Evolutionary conservation across 2,113 vertebrate species (phyloP).

Genomic region (Brachionichthys hirsutus): DNA sequence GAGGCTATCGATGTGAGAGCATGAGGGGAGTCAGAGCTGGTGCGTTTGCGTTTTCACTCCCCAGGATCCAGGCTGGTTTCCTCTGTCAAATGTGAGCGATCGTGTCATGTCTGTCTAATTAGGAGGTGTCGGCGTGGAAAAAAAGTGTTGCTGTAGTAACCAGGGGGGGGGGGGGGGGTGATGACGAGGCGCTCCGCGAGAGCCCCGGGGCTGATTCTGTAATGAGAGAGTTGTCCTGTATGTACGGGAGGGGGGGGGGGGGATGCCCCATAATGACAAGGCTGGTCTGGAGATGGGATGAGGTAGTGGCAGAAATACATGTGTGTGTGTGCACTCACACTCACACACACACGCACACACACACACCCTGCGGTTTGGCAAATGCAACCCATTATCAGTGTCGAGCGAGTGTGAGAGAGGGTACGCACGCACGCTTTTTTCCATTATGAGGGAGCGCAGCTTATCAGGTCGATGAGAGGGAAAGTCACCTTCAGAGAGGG

Average conservation of each 20-base stretch:
- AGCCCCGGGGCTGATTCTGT: slow-evolving; percentile 41
- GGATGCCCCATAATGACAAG: slow-evolving; percentile 74
- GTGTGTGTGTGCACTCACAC: background rate
- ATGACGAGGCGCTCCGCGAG: slow-evolving; percentile 30
- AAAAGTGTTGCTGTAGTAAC: slow-evolving; percentile 63
- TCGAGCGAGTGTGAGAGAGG: slow-evolving; percentile 42
- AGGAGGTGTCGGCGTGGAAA: slow-evolving; percentile 62
- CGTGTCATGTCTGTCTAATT: slow-evolving; percentile 66
- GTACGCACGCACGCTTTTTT: slow-evolving; percentile 55
- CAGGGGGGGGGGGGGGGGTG: slow-evolving; percentile 31
- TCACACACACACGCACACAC: background rate
- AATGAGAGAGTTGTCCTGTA: slow-evolving; percentile 58
- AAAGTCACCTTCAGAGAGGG: slow-evolving; percentile 80
- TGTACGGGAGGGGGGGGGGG: too few species aligned
- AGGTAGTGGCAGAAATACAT: slow-evolving; percentile 62
- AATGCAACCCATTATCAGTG: slow-evolving; percentile 53
- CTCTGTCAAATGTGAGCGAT: slow-evolving; percentile 52
- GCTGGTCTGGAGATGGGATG: slow-evolving; percentile 43
- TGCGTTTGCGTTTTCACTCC: slow-evolving; percentile 55
- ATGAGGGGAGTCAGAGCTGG: slow-evolving; percentile 43
- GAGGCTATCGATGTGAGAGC: slow-evolving; percentile 44
- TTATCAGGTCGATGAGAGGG: slow-evolving; percentile 69
- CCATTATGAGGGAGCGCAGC: slow-evolving; percentile 49
- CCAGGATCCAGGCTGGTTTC: slow-evolving; percentile 48
- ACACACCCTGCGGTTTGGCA: slow-evolving; percentile 35